Evolutionary conservation across 2,113 vertebrate species (phyloP).

Genomic region (Cyanoderma ruficeps): DNA sequence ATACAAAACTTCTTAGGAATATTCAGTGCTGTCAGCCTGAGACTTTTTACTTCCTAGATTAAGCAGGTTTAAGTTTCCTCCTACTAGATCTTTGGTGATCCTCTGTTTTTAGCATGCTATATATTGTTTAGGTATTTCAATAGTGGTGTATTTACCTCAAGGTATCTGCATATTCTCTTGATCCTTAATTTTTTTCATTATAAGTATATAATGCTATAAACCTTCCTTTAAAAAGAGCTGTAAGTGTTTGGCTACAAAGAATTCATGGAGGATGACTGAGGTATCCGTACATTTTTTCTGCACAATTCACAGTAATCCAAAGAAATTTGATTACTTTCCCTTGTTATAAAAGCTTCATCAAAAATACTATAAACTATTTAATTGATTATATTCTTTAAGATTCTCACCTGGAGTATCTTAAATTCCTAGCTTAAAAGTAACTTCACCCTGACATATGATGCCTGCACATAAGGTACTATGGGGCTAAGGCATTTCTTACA

Average conservation of each 20-base stretch:
- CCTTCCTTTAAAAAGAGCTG: background rate
- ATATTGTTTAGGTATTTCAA: background rate
- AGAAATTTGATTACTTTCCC: background rate
- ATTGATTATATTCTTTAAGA: background rate
- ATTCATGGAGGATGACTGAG: background rate
- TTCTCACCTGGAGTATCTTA: background rate
- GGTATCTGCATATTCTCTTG: background rate
- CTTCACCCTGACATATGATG: background rate
- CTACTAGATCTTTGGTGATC: background rate
- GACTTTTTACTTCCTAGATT: background rate
- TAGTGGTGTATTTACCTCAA: background rate
- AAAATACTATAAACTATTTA: rapidly evolving
- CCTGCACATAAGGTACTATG: background rate
- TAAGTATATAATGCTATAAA: background rate
- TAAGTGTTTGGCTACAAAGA: background rate
- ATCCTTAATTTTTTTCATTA: background rate
- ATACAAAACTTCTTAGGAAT: background rate
- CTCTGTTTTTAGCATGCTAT: background rate
- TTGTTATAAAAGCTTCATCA: background rate
- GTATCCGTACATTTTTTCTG: background rate
- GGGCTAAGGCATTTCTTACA: background rate
- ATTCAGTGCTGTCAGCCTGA: background rate
- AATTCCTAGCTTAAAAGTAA: background rate
- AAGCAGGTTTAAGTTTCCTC: background rate
- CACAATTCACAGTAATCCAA: background rate